Evolutionary conservation across 2,113 vertebrate genomes (phyloP).

Genomic region (Seriola quinqueradiata): DNA sequence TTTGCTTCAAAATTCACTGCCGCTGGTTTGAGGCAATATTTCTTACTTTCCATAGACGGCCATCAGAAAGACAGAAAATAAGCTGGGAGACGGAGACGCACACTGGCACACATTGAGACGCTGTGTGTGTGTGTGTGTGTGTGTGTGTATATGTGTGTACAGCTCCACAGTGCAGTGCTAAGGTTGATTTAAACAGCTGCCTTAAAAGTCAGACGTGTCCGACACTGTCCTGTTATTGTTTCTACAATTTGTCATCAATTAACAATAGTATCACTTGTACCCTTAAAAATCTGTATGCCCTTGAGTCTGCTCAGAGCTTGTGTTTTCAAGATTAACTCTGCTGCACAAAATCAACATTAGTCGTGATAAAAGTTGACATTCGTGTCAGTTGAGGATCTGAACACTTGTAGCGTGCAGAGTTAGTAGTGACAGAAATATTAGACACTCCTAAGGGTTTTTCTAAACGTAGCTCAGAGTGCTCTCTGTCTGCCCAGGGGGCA

Average conservation of each 20-base stretch:
- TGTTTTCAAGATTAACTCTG: neutral
- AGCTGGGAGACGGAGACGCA: neutral
- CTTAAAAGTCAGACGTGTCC: neutral
- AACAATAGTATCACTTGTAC: neutral
- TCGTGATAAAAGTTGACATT: neutral
- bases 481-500: slow-evolving; percentile 9
- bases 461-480: slow-evolving; percentile 1
- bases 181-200: slow-evolving; percentile 1
- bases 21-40: neutral
- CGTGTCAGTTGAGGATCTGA: slow-evolving; percentile 6
- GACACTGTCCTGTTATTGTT: slow-evolving; percentile 2
- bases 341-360: slow-evolving; percentile 15
- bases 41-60: slow-evolving; percentile 4
- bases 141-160: neutral
- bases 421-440: slow-evolving; percentile 23
- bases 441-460: slow-evolving; percentile 23
- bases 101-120: neutral
- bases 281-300: neutral
- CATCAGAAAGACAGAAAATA: neutral
- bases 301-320: neutral
- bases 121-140: neutral
- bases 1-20: neutral
- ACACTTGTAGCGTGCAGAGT: neutral
- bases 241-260: neutral
- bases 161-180: neutral